A percentile compares a stretch with the other conserved stretches of the same genome.
phyloP scores from a whole-genome alignment of 35 echinoderm and acorn worm species.

The Eucidaris tribuloides region DNA sequence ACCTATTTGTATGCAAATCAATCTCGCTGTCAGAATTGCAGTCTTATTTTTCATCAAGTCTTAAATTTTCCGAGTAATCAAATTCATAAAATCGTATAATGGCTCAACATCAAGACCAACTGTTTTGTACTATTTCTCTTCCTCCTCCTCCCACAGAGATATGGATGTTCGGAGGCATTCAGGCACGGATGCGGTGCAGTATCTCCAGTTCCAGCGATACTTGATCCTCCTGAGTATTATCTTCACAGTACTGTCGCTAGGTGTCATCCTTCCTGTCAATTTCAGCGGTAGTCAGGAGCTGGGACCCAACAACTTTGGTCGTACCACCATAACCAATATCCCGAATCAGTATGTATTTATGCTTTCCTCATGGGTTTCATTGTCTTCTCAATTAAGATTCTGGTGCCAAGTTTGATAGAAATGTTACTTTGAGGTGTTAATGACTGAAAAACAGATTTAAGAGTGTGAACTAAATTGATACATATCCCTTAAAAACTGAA shows the following conservation, averaged over 20 bases:
- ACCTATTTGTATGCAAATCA: not conserved
- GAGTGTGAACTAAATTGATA: too few relatives aligned
- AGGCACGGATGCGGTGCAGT: constrained; percentile 92
- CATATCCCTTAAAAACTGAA: too few relatives aligned
- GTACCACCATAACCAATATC: constrained; percentile 92
- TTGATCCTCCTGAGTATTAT: constrained; percentile 69
- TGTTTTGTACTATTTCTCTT: not conserved
- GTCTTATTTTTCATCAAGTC: not conserved
- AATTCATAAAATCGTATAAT: not conserved
- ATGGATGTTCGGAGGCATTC: constrained; percentile 89
- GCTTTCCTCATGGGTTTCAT: too few relatives aligned
- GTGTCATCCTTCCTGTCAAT: constrained; percentile 92
- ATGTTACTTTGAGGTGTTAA: too few relatives aligned
- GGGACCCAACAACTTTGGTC: constrained; percentile 88
- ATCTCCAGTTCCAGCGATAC: constrained; percentile 96
- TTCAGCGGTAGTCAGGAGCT: constrained; percentile 84
- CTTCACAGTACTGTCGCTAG: constrained; percentile 65
- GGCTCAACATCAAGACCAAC: not conserved
- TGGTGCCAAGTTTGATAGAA: too few relatives aligned
- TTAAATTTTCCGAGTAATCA: not conserved
- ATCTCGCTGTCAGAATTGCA: not conserved
- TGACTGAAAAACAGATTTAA: too few relatives aligned
- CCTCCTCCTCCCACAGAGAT: constrained; percentile 54
- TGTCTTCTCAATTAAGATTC: too few relatives aligned
- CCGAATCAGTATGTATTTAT: constrained; percentile 77